Percentiles rank a stretch among this genome's conserved stretches.
Conservation (phyloP, 2,797 vertebrate genomes). For the Hemibagrus guttatus region DNA sequence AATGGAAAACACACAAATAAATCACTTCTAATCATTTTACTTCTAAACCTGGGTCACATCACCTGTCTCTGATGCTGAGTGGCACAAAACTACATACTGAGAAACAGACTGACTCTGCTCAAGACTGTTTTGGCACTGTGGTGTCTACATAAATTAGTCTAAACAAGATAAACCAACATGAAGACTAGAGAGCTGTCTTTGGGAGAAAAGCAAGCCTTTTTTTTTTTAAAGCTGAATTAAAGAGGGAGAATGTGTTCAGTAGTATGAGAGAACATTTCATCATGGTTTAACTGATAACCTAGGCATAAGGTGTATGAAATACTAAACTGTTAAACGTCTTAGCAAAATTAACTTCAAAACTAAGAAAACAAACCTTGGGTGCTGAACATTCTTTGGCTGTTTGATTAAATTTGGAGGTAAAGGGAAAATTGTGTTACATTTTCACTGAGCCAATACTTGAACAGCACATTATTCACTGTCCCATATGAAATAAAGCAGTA, state of each 20-base stretch:
- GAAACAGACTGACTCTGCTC: background rate
- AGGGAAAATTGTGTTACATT: background rate
- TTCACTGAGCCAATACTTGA: background rate
- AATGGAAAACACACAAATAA: background rate
- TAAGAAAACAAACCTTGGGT: too few species aligned
- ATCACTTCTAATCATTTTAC: background rate
- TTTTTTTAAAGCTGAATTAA: too few species aligned
- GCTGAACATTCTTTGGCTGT: too few species aligned
- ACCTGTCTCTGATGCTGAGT: background rate
- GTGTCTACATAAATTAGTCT: background rate
- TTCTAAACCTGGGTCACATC: background rate
- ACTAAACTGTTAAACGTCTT: background rate
- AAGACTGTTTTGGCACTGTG: background rate
- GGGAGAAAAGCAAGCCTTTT: too few species aligned
- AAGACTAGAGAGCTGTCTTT: too few species aligned
- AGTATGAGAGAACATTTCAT: background rate
- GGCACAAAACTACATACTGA: background rate
- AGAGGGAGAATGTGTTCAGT: too few species aligned
- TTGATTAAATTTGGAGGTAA: background rate
- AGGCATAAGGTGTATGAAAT: background rate
- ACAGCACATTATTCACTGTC: background rate
- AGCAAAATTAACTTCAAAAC: background rate
- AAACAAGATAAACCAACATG: too few species aligned
- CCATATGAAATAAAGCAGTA: background rate
- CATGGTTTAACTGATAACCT: background rate